Evolutionary conservation across 2,113 vertebrate species (phyloP), one percentile per base, ranked within the genome.

Genomic region (Procapra przewalskii): DNA sequence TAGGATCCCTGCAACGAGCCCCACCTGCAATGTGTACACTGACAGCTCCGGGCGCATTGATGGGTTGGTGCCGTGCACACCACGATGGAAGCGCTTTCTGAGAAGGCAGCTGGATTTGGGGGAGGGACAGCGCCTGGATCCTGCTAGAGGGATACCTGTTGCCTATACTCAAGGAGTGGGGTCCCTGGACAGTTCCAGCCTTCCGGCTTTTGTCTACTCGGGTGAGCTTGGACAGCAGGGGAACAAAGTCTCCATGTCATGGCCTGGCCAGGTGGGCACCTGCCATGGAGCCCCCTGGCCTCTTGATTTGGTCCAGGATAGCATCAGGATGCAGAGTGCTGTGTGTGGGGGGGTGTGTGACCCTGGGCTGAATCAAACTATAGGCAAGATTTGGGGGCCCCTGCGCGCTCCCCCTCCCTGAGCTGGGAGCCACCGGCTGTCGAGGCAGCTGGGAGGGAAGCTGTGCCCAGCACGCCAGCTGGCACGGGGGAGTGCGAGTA

Each of bases 381-480:
- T n/a, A 93, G 94, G 95, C 94, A 19, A 88, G 94, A 96, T 93
- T 85, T 1, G 52, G 96, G 96, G 94, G 95, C 96, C 88, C 87
- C 94, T 19, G 90, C 29, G 29, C 15, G 12, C 90, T 62, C 67
- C 91, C 88, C 83, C 64, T 88, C 87, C 94, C 96, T 17, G 89
- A 97, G 96, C 83, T 16, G 89, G 89, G 97, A 97, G 96, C 96
- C 5, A 31, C 97, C 97, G 98, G 98, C 98, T 98, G 98, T 95
- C 0, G 23, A 98, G 96, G 98, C 98, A 98, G 98, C 98, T 98
- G 98, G 97, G 97, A 95, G 97, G 50, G 96, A 97, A 97, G 98
- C 98, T 97, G 97, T 97, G 98, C 98, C 98, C 98, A 97, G 97
- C 96, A 93, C 2, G 96, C 97, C 98, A 98, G 98, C 98, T 98